phyloP scores from a whole-genome alignment of 2,888 invertebrate genomes.

The Psylliodes chrysocephalus region DNA sequence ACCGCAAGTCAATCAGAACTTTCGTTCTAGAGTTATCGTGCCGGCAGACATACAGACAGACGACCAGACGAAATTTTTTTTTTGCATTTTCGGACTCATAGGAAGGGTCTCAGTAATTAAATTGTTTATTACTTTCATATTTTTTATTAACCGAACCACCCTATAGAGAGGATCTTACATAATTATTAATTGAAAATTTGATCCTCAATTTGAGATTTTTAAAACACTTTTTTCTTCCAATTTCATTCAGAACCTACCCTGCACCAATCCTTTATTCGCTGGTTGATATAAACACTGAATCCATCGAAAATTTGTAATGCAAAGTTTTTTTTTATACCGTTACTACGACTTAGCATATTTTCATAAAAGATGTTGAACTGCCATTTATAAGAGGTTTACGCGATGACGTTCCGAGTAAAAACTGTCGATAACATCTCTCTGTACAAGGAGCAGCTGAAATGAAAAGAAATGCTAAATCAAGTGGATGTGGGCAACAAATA shows the following conservation, averaged over 20 bases:
- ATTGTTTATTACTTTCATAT: too few relatives aligned
- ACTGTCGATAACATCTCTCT: constrained; percentile 34
- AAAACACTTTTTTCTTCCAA: too few relatives aligned
- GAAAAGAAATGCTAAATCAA: constrained; percentile 20
- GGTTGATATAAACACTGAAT: background rate
- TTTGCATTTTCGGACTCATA: too few relatives aligned
- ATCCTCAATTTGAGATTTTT: too few relatives aligned
- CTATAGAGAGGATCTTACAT: too few relatives aligned
- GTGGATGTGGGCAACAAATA: constrained; percentile 3
- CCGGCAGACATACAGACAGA: too few relatives aligned
- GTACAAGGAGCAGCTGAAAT: constrained; percentile 22
- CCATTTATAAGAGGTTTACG: constrained; percentile 26
- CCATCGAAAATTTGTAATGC: constrained; percentile 39
- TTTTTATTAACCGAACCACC: too few relatives aligned
- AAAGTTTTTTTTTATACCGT: constrained; percentile 34
- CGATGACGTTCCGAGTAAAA: constrained; percentile 25
- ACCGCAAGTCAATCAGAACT: too few relatives aligned
- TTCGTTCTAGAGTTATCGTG: too few relatives aligned
- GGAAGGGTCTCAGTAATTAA: too few relatives aligned
- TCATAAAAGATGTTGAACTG: constrained; percentile 28
- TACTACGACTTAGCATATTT: constrained; percentile 40
- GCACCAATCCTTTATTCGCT: background rate
- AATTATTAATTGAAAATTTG: too few relatives aligned
- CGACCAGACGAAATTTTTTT: too few relatives aligned
- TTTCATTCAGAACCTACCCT: background rate